Conservation (phyloP, 30 jellyfish, hydroid and myxozoan genomes). For the Aurelia sp. region DNA sequence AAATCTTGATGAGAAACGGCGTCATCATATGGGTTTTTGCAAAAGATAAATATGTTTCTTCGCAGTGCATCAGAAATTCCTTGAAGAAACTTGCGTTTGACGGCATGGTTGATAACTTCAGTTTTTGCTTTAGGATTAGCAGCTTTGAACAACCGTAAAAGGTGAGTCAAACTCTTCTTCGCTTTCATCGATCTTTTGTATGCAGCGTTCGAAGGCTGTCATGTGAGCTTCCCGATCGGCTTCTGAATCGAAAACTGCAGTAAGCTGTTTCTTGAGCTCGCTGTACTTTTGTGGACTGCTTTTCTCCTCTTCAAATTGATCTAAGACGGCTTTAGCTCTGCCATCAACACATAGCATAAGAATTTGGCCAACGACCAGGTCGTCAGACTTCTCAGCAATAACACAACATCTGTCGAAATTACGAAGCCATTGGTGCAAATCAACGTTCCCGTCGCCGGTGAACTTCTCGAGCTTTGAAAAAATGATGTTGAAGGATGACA, state of each 20-base stretch:
- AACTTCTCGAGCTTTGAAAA: too few relatives aligned
- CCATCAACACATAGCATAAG: constrained; percentile 49
- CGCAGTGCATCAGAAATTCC: constrained; percentile 12
- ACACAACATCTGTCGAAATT: constrained; percentile 41
- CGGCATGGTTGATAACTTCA: constrained; percentile 13
- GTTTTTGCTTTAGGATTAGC: constrained; percentile 26
- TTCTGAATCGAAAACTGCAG: constrained; percentile 22
- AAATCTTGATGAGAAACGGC: constrained; percentile 3
- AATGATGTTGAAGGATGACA: too few relatives aligned
- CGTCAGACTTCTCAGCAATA: constrained; percentile 19
- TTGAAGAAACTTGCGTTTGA: constrained; percentile 31
- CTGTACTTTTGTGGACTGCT: constrained; percentile 25
- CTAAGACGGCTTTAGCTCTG: constrained; percentile 39
- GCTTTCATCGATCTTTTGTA: constrained; percentile 36
- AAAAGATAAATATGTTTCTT: constrained; percentile 18
- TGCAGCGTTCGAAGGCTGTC: constrained; percentile 23
- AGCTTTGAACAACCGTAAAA: constrained; percentile 15
- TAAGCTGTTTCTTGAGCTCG: constrained; percentile 33
- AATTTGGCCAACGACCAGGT: constrained; percentile 43
- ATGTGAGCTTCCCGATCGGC: constrained; percentile 42
- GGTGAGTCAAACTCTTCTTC: constrained; percentile 41
- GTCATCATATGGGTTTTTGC: constrained; percentile 32
- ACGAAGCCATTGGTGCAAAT: too few relatives aligned
- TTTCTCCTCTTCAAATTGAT: constrained; percentile 31
- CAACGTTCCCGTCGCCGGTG: too few relatives aligned